phyloP scores from a whole-genome alignment of 2,113 vertebrate species.

The Oryzias javanicus region DNA sequence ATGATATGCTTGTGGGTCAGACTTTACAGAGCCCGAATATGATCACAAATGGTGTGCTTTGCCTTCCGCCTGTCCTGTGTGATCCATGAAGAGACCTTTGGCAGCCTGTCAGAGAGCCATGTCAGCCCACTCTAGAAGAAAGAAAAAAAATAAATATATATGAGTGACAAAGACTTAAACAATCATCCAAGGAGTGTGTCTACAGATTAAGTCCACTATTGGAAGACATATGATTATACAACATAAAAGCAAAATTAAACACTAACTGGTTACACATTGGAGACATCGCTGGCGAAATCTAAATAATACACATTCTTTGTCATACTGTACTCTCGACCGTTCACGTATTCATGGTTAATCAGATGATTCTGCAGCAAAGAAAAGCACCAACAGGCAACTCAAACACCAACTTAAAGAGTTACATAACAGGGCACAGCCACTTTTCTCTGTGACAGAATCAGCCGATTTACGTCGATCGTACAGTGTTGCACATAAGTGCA shows the following conservation, averaged over 20 bases:
- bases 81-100: conserved; percentile 68
- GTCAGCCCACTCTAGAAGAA: conserved; percentile 39
- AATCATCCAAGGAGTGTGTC: conserved; percentile 13
- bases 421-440: too few species aligned
- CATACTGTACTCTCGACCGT: too few species aligned
- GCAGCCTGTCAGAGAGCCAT: conserved; percentile 65
- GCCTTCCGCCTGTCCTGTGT: conserved; percentile 48
- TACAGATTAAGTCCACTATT: neutral
- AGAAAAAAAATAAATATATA: conserved; percentile 2
- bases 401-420: too few species aligned
- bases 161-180: conserved; percentile 1
- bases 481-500: too few species aligned
- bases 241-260: neutral
- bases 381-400: too few species aligned
- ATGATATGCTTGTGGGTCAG: conserved; percentile 50
- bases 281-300: too few species aligned
- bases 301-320: too few species aligned
- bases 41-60: conserved; percentile 56
- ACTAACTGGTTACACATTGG: too few species aligned
- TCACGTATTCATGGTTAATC: too few species aligned
- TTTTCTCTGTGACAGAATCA: too few species aligned
- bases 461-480: too few species aligned
- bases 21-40: conserved; percentile 44
- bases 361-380: too few species aligned
- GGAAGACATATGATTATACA: neutral